Base-by-base conservation (phyloP, 37 sponge, comb jelly and placozoan genomes). In the Halisarca cf. caerulea region DNA sequence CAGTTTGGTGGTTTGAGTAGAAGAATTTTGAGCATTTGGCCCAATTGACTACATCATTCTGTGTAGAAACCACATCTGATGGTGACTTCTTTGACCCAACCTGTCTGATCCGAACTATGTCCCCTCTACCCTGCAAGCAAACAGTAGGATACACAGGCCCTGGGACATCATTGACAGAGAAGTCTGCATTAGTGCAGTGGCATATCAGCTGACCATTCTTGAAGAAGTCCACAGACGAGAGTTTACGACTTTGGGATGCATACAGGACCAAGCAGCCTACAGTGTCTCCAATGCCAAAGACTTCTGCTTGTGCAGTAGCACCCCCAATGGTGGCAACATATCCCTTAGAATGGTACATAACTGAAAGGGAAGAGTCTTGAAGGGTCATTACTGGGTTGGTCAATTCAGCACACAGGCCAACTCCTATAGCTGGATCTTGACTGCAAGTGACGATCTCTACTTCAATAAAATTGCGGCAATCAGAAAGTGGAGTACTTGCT, bases 381-480 rank as follows among this genome's bases (percentile, higher is more conserved):
- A 83, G 66, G 25, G 43, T 24, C 2, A 43, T 73, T 21, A 43
- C 72, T 25, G 66, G 55, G 3, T 36, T 25, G 14, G 84, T 79
- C 30, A 87, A 60, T n/a, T 23, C 40, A 21, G 70, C 37, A 8
- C 85, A 71, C 32, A 80, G 30, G 1, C 93, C 93, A 18, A 87
- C 66, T 0, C 53, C 60, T 27, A 89, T 83, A 40, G 21, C 20
- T 42, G 85, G 80, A 1, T 0, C 35, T 17, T 28, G 54, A 0
- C 39, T 53, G 59, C 3, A 39, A 0, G 53, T 23, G n/a, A 84
- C 59, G 8, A 93, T 80, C 62, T 87, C 69, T 17, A 93, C 38
- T 62, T 84, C 81, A 83, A n/a, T n/a, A 47, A 93, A 93, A 54
- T 89, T 87, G 0, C 64, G 58, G 2, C 84, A 45, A 5, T 79